These are phyloP conservation scores for Trissoscelio sp. DNA, from an alignment of 2,888 invertebrate genomes.

Conservation along the genomic window DNA sequence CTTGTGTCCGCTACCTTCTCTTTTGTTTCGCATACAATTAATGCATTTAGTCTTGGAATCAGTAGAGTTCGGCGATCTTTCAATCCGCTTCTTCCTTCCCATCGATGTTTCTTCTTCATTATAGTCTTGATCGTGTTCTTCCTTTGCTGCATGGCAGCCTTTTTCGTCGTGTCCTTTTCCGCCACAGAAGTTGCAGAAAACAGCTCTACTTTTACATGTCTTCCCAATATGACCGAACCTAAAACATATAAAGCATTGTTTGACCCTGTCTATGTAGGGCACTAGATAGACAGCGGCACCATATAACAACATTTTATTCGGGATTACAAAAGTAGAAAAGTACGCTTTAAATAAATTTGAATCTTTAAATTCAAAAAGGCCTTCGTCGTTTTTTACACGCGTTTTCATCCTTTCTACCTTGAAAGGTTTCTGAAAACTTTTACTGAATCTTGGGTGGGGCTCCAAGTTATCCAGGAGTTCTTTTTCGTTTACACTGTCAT, in stretches of 20 bases:
- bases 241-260: neutral
- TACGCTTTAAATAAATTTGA: neutral
- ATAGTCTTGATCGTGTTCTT: too few species aligned
- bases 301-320: neutral
- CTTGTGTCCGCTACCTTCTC: neutral
- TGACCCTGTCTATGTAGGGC: neutral
- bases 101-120: too few species aligned
- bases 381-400: neutral
- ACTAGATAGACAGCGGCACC: neutral
- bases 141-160: too few species aligned
- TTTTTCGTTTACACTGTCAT: neutral
- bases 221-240: constrained; percentile 4
- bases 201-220: neutral
- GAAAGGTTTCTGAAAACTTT: neutral
- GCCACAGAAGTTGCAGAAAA: neutral
- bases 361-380: neutral
- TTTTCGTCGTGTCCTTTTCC: neutral
- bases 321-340: neutral
- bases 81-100: too few species aligned
- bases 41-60: neutral
- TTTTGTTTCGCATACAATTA: neutral
- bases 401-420: constrained; percentile 3
- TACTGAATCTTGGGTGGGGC: constrained; percentile 4
- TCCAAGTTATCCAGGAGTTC: neutral
- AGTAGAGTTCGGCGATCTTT: too few species aligned